Evolutionary conservation across 2,888 invertebrate species (phyloP), one percentile per base, ranked within the genome.

Genomic region (Sinodicranocentrus sp.): DNA sequence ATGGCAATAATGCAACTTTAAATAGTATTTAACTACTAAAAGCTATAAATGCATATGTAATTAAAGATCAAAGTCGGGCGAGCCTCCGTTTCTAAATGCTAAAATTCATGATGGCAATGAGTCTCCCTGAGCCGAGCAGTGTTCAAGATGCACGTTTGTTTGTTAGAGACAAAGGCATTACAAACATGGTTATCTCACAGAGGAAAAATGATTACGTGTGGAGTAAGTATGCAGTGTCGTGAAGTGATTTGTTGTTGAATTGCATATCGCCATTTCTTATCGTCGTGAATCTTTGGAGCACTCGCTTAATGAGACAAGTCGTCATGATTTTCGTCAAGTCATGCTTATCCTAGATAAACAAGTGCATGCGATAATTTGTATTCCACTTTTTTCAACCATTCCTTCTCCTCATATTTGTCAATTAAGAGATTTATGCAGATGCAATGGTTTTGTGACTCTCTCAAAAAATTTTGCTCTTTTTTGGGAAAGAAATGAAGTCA

Each of bases 1-100:
- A 76, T 76, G 65, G 52, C 67, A 76, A 67, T 76, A 76, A 77
- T 77, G 57, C 54, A 59, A 68, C 43, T 77, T 77, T 77, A 68
- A 77, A 77, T 68, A 77, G 39, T 68, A 68, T 57, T 77, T 77
- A 68, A 68, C 68, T 68, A 57, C 77, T 77, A 68, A 68, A 68
- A 57, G 68, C 68, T 59, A 77, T 77, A 68, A 77, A 77, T 68
- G 68, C 48, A 25, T 43, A 43, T 68, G 43, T 59, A 68, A 59
- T 77, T 77, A 77, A 59, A 59, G 77, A 77, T 68, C 48, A 68
- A 77, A 68, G 57, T 59, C 68, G 68, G 57, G n/a, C 68, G 17
- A 21, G 26, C 23, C 25, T 54, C 21, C 23, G 28, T 44, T 65
- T 28, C 15, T 23, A 65, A 52, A 65, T 43, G 19, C 21, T 61